These are phyloP conservation scores for Daboia siamensis DNA, from an alignment of 2,113 vertebrate genomes.

Conservation along the genomic window DNA sequence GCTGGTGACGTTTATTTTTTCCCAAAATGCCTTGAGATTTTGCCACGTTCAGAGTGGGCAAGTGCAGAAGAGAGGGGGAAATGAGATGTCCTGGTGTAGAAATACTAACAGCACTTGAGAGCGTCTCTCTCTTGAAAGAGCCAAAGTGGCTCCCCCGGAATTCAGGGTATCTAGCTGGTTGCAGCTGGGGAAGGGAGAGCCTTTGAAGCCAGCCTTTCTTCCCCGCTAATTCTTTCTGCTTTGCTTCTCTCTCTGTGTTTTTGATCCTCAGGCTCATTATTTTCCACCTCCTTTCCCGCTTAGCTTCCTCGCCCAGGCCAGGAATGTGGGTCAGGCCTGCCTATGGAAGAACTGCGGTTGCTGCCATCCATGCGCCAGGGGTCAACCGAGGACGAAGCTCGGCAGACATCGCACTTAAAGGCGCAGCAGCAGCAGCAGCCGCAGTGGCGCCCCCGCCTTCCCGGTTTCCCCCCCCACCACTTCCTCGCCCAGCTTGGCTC, in stretches of 20 bases:
- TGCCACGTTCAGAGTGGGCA: background rate
- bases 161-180: background rate
- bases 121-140: background rate
- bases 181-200: background rate
- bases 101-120: background rate
- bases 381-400: constrained; percentile 49
- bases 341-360: constrained; percentile 1
- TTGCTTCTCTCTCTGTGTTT: rapidly evolving
- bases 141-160: background rate
- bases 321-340: constrained; percentile 32
- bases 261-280: background rate
- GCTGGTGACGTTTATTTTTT: background rate
- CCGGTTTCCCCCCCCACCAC: background rate
- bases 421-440: background rate
- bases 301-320: constrained; percentile 41
- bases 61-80: background rate
- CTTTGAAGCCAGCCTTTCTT: background rate
- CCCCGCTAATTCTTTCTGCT: background rate
- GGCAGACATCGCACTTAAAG: constrained; percentile 20
- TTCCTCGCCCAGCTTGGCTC: background rate
- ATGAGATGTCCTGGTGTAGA: background rate
- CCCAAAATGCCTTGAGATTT: background rate
- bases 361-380: constrained; percentile 31
- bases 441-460: constrained; percentile 11
- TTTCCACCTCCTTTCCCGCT: background rate